Evolutionary conservation across 2,888 invertebrate species (phyloP).

Genomic region (Trichopoda pennipes): DNA sequence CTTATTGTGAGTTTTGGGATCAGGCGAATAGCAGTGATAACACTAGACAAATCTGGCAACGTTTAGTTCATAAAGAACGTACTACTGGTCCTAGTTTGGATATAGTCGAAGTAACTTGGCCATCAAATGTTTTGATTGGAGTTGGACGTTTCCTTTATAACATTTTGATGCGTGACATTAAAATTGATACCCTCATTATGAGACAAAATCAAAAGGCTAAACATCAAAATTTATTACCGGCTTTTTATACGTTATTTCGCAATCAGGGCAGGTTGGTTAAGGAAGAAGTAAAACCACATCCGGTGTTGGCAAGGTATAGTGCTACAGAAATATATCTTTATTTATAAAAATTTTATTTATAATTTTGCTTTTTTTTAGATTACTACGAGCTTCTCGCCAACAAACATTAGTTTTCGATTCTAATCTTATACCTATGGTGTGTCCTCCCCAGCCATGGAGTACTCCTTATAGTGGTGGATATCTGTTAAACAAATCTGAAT

Average conservation of each 20-base stretch:
- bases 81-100: slow-evolving; percentile 84
- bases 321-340: neutral
- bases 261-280: slow-evolving; percentile 85
- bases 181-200: slow-evolving; percentile 89
- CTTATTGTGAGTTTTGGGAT: slow-evolving; percentile 86
- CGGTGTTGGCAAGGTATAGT: slow-evolving; percentile 83
- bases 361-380: slow-evolving; percentile 73
- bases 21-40: slow-evolving; percentile 82
- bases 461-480: slow-evolving; percentile 87
- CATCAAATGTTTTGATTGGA: slow-evolving; percentile 83
- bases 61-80: slow-evolving; percentile 82
- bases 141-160: slow-evolving; percentile 93
- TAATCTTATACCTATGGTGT: slow-evolving; percentile 87
- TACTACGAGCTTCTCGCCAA: slow-evolving; percentile 86
- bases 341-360: neutral
- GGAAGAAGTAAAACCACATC: slow-evolving; percentile 92
- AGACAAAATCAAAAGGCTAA: slow-evolving; percentile 78
- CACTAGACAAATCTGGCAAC: slow-evolving; percentile 88
- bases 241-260: slow-evolving; percentile 89
- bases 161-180: slow-evolving; percentile 91
- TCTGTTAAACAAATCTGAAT: slow-evolving; percentile 85
- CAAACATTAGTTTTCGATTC: slow-evolving; percentile 88
- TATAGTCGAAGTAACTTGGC: slow-evolving; percentile 85
- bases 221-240: slow-evolving; percentile 85
- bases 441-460: slow-evolving; percentile 94